Evolutionary conservation across 2,888 invertebrate species (phyloP).

Genomic region (Chydorus sphaericus): DNA sequence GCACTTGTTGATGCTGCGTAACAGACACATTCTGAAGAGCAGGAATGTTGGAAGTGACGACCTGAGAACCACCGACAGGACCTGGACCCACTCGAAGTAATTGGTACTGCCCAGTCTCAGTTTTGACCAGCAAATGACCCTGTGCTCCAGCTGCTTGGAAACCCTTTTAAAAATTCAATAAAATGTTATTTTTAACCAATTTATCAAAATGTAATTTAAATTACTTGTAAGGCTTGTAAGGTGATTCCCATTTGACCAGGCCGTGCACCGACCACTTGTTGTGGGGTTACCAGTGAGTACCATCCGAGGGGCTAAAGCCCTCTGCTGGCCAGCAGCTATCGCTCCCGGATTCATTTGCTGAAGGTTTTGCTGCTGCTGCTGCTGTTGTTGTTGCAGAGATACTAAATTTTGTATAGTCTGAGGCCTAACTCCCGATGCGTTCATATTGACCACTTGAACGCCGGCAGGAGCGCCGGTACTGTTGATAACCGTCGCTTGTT

Average conservation of each 20-base stretch:
- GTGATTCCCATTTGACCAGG: slow-evolving; percentile 49
- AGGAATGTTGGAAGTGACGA: slow-evolving; percentile 18
- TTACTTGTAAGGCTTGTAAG: slow-evolving; percentile 13
- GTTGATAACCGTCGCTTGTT: slow-evolving; percentile 19
- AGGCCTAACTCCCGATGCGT: slow-evolving; percentile 37
- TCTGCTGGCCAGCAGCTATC: slow-evolving; percentile 18
- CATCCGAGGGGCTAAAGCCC: slow-evolving; percentile 64
- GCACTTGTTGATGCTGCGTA: slow-evolving; percentile 18
- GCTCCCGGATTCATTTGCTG: no score
- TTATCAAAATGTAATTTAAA: not conserved
- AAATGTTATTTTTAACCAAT: slow-evolving; percentile 14
- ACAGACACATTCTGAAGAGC: slow-evolving; percentile 17
- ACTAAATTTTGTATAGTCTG: slow-evolving; percentile 7
- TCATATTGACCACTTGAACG: slow-evolving; percentile 63
- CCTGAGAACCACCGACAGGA: slow-evolving; percentile 27
- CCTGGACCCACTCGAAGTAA: slow-evolving; percentile 70
- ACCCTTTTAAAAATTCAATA: slow-evolving; percentile 37
- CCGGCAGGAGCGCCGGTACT: slow-evolving; percentile 19
- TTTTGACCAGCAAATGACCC: slow-evolving; percentile 81
- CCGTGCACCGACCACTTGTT: slow-evolving; percentile 64
- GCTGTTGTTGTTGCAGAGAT: no score
- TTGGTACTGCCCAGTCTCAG: slow-evolving; percentile 92
- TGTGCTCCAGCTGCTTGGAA: slow-evolving; percentile 70
- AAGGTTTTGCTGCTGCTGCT: no score
- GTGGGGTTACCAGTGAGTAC: slow-evolving; percentile 67